Conservation (phyloP, 2,113 vertebrate genomes). For the Aegithalos caudatus region DNA sequence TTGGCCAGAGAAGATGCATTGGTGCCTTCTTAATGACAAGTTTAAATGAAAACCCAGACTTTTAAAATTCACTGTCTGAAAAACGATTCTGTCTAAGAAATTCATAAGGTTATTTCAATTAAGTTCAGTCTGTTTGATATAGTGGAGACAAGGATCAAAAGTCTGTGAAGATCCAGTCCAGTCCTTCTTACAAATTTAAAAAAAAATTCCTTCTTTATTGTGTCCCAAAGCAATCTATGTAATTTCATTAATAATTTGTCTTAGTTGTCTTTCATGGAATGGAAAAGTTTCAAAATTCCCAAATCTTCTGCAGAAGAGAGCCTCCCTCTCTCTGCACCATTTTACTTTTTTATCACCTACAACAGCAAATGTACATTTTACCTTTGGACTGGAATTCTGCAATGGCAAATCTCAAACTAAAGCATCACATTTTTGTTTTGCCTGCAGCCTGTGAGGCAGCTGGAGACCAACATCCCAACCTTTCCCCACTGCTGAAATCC, state of each 20-base stretch:
- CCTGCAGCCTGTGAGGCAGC: not conserved
- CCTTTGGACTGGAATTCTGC: not conserved
- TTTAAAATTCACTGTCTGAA: not conserved
- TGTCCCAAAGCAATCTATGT: not conserved
- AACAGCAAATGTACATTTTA: not conserved
- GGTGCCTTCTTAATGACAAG: not conserved
- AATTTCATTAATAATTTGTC: not conserved
- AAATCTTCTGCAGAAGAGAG: not conserved
- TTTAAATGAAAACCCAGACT: not conserved
- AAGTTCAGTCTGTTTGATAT: not conserved
- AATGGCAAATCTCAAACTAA: not conserved
- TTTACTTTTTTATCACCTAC: not conserved
- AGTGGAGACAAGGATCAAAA: not conserved
- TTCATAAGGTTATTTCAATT: not conserved
- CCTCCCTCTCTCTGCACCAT: not conserved
- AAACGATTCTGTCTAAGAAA: not conserved
- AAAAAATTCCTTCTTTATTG: rapidly evolving
- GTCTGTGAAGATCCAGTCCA: not conserved
- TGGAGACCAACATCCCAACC: not conserved
- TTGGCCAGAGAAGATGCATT: not conserved
- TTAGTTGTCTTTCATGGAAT: not conserved
- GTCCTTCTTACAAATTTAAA: not conserved
- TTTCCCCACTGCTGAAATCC: not conserved
- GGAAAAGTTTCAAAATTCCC: not conserved
- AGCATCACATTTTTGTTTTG: not conserved